Evolutionary conservation across 2,888 invertebrate genomes (phyloP).

Genomic region (Lasioglossum figueresi): DNA sequence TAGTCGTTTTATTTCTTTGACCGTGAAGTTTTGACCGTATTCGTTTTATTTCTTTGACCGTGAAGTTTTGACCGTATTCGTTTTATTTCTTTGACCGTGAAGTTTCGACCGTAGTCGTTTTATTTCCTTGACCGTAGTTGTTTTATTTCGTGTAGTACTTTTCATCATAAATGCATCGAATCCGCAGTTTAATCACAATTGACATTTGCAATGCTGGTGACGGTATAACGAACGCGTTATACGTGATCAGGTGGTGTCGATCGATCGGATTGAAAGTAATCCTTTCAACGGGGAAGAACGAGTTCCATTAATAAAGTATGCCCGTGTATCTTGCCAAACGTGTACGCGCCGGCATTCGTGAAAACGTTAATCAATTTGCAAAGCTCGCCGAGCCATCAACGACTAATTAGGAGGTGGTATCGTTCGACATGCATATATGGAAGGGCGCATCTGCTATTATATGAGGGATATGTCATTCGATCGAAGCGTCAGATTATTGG

Average conservation of each 20-base stretch:
- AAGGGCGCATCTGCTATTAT: constrained; percentile 33
- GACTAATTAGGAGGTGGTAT: constrained; percentile 54
- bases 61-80: no score
- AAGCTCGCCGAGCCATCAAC: constrained; percentile 30
- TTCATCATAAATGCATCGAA: not conserved
- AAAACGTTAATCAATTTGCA: constrained; percentile 39
- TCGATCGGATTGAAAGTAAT: not conserved
- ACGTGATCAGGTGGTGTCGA: not conserved
- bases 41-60: no score
- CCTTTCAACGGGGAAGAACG: not conserved
- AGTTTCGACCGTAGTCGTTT: no score
- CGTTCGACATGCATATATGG: constrained; percentile 33
- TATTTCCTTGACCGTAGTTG: no score
- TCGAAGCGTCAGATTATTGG: constrained; percentile 71
- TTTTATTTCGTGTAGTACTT: no score
- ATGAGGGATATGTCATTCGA: constrained; percentile 51
- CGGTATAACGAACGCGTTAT: not conserved
- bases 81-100: no score
- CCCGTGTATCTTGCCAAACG: not conserved
- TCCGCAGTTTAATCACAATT: not conserved
- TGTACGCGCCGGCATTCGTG: not conserved
- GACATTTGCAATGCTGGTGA: not conserved
- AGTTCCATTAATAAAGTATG: not conserved
- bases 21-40: no score
- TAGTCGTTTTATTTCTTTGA: no score